phyloP scores from a whole-genome alignment of 2,888 invertebrate species.

The Altica lythri region DNA sequence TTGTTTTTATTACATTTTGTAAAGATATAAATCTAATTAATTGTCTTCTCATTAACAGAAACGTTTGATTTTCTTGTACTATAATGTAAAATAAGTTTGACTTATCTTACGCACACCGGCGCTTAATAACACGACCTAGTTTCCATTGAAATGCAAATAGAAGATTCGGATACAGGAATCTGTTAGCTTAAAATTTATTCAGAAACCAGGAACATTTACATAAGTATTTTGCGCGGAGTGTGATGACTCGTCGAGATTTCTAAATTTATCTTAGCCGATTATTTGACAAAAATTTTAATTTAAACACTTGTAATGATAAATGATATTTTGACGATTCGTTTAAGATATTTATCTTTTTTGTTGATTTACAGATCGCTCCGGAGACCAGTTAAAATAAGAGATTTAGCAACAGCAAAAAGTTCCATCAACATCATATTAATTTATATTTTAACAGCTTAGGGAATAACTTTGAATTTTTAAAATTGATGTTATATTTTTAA shows the following conservation, averaged over 20 bases:
- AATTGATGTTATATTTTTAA: too few relatives aligned
- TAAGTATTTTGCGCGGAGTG: conserved; percentile 12
- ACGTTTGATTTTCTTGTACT: conserved; percentile 13
- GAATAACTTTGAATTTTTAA: too few relatives aligned
- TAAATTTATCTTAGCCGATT: conserved; percentile 6
- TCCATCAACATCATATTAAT: too few relatives aligned
- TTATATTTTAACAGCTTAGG: too few relatives aligned
- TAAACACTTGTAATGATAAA: conserved; percentile 12
- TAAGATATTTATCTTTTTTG: conserved; percentile 1
- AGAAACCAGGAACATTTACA: conserved; percentile 9
- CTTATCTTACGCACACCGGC: conserved; percentile 18
- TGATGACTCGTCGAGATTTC: background rate
- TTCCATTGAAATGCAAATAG: conserved; percentile 17
- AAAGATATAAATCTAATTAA: too few relatives aligned
- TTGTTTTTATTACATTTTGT: too few relatives aligned
- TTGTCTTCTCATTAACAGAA: too few relatives aligned
- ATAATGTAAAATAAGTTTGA: conserved; percentile 21
- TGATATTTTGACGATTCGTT: conserved; percentile 1
- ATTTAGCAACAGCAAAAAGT: too few relatives aligned
- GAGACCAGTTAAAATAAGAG: too few relatives aligned
- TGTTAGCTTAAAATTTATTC: conserved; percentile 14
- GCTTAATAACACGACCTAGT: conserved; percentile 17
- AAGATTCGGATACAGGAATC: conserved; percentile 16
- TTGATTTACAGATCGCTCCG: background rate
- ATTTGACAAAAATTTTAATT: conserved; percentile 19